phyloP scores from a whole-genome alignment of 2,797 vertebrate species.

The Chaunax sp. region DNA sequence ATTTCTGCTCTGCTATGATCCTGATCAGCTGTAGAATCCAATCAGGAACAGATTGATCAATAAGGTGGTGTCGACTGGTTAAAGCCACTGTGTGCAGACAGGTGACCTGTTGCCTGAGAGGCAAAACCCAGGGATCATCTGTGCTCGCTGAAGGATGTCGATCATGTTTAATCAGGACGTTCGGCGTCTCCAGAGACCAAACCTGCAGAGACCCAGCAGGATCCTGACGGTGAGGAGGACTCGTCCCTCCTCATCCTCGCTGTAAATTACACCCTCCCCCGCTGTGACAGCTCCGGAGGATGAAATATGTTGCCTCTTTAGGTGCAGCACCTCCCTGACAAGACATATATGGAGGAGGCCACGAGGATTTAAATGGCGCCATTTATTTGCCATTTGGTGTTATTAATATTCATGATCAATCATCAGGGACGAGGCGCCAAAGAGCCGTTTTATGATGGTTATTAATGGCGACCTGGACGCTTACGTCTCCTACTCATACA shows the following conservation, averaged over 20 bases:
- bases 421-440: constrained; percentile 43
- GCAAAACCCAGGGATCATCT: background rate
- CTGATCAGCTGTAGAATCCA: too few species aligned
- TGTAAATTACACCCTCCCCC: background rate
- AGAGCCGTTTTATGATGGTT: constrained; percentile 70
- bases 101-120: background rate
- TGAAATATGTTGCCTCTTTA: constrained; percentile 56
- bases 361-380: constrained; percentile 47
- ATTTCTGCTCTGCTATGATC: too few species aligned
- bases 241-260: background rate
- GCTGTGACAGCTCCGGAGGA: constrained; percentile 3
- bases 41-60: too few species aligned
- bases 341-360: constrained; percentile 34
- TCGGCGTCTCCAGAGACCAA: background rate
- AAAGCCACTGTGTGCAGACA: too few species aligned
- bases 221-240: background rate
- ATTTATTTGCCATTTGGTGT: constrained; percentile 63
- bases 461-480: constrained; percentile 72
- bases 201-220: background rate
- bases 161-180: background rate
- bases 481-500: constrained; percentile 55
- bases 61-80: too few species aligned
- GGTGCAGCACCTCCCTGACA: constrained; percentile 36
- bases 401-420: constrained; percentile 75
- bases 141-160: background rate